A percentile compares a stretch with the other conserved stretches of the same genome.
Evolutionary conservation across 1,140 invertebrate genomes (phyloP).

Genomic region (Panulirus ornatus): DNA sequence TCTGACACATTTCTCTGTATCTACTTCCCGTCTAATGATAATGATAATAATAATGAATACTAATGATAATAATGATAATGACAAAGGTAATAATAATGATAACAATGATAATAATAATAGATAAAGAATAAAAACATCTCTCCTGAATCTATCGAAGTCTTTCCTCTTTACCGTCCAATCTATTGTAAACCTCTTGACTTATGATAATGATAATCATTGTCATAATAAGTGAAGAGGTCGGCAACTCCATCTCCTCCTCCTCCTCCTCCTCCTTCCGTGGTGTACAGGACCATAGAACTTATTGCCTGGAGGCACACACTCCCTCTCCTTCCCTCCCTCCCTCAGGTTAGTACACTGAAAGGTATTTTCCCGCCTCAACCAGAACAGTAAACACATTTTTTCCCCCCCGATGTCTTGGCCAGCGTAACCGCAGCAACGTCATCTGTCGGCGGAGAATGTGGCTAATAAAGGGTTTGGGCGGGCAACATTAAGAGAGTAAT

Average conservation of each 20-base stretch:
- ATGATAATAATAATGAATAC: neutral
- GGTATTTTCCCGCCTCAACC: neutral
- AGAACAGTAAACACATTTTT: neutral
- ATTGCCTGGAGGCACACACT: no score
- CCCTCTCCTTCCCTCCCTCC: neutral
- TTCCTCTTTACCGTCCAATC: no score
- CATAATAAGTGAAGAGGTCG: no score
- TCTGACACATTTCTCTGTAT: no score
- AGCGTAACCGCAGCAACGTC: slow-evolving; percentile 34
- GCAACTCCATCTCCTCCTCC: no score
- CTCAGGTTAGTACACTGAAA: neutral
- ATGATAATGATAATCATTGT: no score
- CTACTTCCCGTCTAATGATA: neutral
- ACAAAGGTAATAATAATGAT: neutral
- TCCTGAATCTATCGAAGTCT: no score
- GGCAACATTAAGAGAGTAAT: slow-evolving; percentile 46
- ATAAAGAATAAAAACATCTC: no score
- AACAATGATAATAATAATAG: no score
- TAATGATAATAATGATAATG: neutral
- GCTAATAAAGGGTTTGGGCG: slow-evolving; percentile 45
- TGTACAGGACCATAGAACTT: no score
- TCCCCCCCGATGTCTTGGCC: neutral
- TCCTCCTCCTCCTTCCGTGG: no score
- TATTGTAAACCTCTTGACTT: no score
- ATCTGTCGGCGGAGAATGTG: slow-evolving; percentile 14